These are phyloP conservation scores for Sebastes reedi DNA, from an alignment of 2,797 vertebrate species.

Conservation along the genomic window DNA sequence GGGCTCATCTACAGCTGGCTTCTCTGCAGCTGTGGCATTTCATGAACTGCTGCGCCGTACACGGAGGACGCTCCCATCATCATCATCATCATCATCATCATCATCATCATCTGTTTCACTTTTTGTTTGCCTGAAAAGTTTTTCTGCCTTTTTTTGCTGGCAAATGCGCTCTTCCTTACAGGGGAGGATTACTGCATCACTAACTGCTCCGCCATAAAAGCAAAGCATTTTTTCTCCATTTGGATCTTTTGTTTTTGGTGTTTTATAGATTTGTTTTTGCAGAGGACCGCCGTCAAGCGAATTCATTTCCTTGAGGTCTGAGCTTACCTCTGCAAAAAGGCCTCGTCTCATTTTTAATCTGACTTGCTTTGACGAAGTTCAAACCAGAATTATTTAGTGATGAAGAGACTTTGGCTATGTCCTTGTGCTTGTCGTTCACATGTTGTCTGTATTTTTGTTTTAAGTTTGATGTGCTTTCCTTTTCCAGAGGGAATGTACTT, in stretches of 20 bases:
- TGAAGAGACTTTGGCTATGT: constrained; percentile 23
- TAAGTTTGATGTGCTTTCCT: constrained; percentile 39
- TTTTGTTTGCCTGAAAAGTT: constrained; percentile 31
- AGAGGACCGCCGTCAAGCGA: constrained; percentile 10
- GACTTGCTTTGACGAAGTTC: constrained; percentile 46
- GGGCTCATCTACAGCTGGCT: constrained; percentile 39
- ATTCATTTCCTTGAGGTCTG: constrained; percentile 27
- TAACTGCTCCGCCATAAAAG: constrained; percentile 9
- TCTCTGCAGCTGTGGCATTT: constrained; percentile 47
- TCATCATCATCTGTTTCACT: constrained; percentile 3
- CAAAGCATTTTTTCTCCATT: constrained; percentile 14
- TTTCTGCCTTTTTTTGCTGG: constrained; percentile 36
- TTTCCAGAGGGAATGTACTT: constrained; percentile 60
- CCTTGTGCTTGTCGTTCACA: constrained; percentile 28
- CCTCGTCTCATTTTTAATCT: constrained; percentile 32
- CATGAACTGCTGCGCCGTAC: constrained; percentile 24
- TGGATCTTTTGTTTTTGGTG: constrained; percentile 49
- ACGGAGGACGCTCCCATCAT: constrained; percentile 33
- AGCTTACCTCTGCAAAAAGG: constrained; percentile 25
- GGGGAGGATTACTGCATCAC: constrained; percentile 6
- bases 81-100: constrained; percentile 13
- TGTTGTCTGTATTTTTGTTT: constrained; percentile 19
- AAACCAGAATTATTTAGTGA: constrained; percentile 31
- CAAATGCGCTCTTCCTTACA: constrained; percentile 11
- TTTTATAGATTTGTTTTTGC: constrained; percentile 47